phyloP scores from a whole-genome alignment of 2,113 vertebrate species.

The Aix galericulata region DNA sequence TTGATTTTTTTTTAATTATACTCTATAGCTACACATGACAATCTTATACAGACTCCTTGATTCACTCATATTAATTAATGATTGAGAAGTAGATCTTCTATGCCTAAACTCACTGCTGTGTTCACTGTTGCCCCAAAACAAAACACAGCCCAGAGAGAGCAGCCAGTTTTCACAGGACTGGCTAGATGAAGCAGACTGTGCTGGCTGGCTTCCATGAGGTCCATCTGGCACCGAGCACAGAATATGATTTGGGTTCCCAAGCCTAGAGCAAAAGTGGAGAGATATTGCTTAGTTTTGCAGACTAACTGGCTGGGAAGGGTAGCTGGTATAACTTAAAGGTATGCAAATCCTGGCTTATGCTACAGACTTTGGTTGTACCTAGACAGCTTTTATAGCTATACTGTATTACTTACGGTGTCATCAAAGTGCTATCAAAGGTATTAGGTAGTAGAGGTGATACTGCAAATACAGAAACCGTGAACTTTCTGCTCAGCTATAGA shows the following conservation, averaged over 20 bases:
- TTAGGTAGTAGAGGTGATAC: not conserved
- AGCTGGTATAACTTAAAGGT: not conserved
- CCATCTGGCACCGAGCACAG: not conserved
- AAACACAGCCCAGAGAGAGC: not conserved
- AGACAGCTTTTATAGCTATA: not conserved
- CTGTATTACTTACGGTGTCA: not conserved
- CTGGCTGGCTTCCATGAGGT: not conserved
- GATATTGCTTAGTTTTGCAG: not conserved
- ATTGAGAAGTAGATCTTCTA: not conserved
- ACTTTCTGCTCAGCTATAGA: not conserved
- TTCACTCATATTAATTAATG: not conserved
- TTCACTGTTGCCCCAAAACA: not conserved
- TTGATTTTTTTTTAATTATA: accelerated
- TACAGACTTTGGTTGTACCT: not conserved
- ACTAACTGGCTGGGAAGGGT: not conserved
- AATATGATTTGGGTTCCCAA: not conserved
- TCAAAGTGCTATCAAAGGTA: not conserved
- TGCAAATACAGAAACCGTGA: not conserved
- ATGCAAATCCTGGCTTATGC: not conserved
- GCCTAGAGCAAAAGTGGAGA: not conserved
- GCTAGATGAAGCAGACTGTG: not conserved
- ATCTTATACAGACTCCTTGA: not conserved
- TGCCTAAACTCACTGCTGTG: not conserved
- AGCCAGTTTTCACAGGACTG: not conserved
- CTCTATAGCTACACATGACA: not conserved